Evolutionary conservation across 2,797 vertebrate species (phyloP).

Genomic region (Schizopygopsis pylzovi): DNA sequence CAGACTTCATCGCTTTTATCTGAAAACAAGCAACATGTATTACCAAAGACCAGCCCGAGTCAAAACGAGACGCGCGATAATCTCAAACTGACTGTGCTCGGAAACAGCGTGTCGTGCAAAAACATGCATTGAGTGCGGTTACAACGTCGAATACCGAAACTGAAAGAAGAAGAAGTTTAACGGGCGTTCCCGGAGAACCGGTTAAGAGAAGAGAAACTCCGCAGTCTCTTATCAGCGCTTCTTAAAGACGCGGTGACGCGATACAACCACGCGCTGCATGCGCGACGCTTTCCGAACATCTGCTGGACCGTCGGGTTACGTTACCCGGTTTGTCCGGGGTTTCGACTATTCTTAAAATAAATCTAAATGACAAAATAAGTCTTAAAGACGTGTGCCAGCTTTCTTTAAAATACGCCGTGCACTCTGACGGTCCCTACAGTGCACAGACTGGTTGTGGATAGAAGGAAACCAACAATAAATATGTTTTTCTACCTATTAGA

Average conservation of each 20-base stretch:
- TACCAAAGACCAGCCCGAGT: background rate
- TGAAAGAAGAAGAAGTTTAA: background rate
- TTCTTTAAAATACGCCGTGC: too few relatives aligned
- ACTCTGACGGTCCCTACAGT: too few relatives aligned
- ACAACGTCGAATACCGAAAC: too few relatives aligned
- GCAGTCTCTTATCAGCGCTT: background rate
- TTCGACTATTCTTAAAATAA: too few relatives aligned
- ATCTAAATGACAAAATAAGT: too few relatives aligned
- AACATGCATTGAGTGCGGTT: fast-evolving
- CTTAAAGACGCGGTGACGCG: background rate
- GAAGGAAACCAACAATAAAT: too few relatives aligned
- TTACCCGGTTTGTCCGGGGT: background rate
- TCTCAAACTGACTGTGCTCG: background rate
- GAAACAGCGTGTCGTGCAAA: background rate
- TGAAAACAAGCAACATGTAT: too few relatives aligned
- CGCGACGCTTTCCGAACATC: background rate
- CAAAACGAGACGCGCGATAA: background rate
- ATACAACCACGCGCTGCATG: background rate
- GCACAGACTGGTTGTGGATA: too few relatives aligned
- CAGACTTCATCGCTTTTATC: background rate
- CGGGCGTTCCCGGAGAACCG: fast-evolving
- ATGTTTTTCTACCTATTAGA: too few relatives aligned
- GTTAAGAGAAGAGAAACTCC: background rate
- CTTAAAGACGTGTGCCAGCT: too few relatives aligned
- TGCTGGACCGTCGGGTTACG: background rate